Evolutionary conservation across 1,140 invertebrate species (phyloP).

Genomic region (Delia radicum): DNA sequence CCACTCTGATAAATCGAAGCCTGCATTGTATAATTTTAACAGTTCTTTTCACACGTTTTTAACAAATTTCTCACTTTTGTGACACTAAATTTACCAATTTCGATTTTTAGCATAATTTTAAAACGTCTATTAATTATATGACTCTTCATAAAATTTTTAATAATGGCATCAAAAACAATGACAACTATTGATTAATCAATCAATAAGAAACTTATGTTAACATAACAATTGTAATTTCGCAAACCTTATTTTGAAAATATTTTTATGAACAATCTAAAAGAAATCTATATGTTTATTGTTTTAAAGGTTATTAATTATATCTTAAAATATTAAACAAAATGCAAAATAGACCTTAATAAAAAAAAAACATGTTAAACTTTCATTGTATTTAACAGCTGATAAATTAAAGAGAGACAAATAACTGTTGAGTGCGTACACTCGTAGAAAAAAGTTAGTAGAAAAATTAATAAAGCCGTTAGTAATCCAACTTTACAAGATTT

Average conservation of each 20-base stretch:
- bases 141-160: too few relatives aligned
- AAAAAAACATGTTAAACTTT: neutral
- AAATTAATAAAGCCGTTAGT: neutral
- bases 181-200: neutral
- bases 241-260: neutral
- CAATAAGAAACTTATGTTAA: neutral
- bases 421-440: neutral
- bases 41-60: too few relatives aligned
- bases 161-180: neutral
- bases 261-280: neutral
- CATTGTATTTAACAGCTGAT: neutral
- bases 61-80: too few relatives aligned
- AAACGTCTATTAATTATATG: too few relatives aligned
- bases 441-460: neutral
- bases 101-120: too few relatives aligned
- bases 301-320: neutral
- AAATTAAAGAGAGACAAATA: neutral
- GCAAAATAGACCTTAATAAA: neutral
- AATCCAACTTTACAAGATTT: neutral
- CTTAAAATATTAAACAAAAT: neutral
- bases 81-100: too few relatives aligned
- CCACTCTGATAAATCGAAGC: too few relatives aligned
- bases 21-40: too few relatives aligned
- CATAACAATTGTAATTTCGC: neutral
- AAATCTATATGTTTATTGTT: neutral